Evolutionary conservation across 2,797 vertebrate species (phyloP), one percentile per base, ranked within the genome.

Genomic region (Anas capensis): DNA sequence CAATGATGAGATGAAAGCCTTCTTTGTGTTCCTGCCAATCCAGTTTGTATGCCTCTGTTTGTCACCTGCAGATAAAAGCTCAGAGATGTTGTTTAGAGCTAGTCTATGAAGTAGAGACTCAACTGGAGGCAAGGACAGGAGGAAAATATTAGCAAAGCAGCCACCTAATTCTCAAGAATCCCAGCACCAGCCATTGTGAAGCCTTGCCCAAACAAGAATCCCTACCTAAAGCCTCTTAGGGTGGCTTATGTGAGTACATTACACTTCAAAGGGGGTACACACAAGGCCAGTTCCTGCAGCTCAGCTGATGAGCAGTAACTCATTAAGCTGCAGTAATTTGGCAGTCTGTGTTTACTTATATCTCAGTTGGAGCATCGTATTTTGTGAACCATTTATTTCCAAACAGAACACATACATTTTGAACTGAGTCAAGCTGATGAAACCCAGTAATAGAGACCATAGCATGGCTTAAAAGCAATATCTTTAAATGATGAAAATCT

Each of bases 21-120:
- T 23, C 96, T 96, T 97, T 96, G 97, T 93, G 95, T 95, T 95
- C 94, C 89, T 95, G 94, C 97, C 96, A 96, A 91, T 95, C 96
- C 90, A 92, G 57, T 93, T 94, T 95, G 95, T 93, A 95, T 88
- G 80, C 80, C 90, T 95, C 88, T 95, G 91, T 92, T 93, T 96
- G 95, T 96, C 97, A 96, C 94, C 95, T 97, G 95, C 80, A 96
- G 96, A 95, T 95, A 81, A 96, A 96, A 95, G 93, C 94, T 88
- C 78, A n/a, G 73, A 80, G 90, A 89, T 92, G 96, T 70, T 95
- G 90, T 94, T 92, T 71, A 69, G 88, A 95, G 66, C 58, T 54
- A 46, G 62, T 56, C 82, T 80, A 8, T 64, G 91, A 89, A 92
- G 91, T 5, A 83, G 69, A 83, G 76, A 77, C 81, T 94, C 90